Conservation (phyloP, 92 coral and sea anemone genomes). For the Muricea muricata region DNA sequence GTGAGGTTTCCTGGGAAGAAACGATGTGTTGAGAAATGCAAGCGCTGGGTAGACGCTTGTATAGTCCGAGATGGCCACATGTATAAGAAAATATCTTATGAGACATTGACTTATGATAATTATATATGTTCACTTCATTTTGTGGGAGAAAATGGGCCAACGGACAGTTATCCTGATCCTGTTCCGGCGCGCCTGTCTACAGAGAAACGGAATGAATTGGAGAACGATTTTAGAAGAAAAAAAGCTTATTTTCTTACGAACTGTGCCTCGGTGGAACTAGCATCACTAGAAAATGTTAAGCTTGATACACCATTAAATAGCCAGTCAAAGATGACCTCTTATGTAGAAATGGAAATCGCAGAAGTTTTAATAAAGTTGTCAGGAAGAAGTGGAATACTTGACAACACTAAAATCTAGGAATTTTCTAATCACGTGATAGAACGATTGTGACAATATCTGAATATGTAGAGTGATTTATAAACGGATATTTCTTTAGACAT, state of each 20-base stretch:
- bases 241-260: conserved; percentile 2
- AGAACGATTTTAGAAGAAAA: conserved; percentile 42
- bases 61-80: conserved; percentile 41
- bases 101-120: conserved; percentile 62
- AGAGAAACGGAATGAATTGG: conserved; percentile 49
- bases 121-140: conserved; percentile 69
- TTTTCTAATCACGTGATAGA: background rate
- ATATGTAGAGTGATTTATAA: background rate
- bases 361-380: conserved; percentile 28
- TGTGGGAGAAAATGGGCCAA: conserved; percentile 68
- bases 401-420: background rate
- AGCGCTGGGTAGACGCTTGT: conserved; percentile 57
- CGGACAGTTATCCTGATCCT: conserved; percentile 52
- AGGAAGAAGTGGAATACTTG: background rate
- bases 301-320: background rate
- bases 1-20: conserved; percentile 62
- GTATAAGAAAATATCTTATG: conserved; percentile 53
- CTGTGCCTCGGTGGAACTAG: conserved; percentile 30
- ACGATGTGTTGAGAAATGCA: conserved; percentile 40
- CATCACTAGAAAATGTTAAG: background rate
- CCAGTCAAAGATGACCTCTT: background rate
- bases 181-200: conserved; percentile 52
- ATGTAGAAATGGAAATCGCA: conserved; percentile 40
- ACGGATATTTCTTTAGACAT: too few relatives aligned
- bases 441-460: background rate